These are phyloP conservation scores for Heliconius erato DNA, from an alignment of 2,888 invertebrate species.

Conservation along the genomic window DNA sequence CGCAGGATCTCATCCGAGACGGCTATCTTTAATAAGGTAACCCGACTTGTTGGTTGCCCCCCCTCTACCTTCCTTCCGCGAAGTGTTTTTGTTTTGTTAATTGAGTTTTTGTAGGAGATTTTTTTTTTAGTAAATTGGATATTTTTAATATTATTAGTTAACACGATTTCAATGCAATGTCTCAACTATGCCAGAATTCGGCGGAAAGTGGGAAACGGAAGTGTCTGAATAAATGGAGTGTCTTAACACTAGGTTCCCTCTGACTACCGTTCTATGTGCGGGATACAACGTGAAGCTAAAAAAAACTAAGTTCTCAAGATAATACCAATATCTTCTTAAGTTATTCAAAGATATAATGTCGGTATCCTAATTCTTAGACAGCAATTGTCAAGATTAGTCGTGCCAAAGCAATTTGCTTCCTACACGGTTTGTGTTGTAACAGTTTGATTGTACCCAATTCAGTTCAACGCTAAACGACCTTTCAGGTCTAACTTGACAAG, in stretches of 20 bases:
- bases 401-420: slow-evolving; percentile 23
- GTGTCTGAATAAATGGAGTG: neutral
- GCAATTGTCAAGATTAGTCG: slow-evolving; percentile 3
- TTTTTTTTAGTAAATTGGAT: neutral
- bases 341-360: neutral
- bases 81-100: slow-evolving; percentile 43
- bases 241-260: neutral
- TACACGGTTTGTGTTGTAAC: slow-evolving; percentile 31
- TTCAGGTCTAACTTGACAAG: slow-evolving; percentile 18
- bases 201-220: neutral
- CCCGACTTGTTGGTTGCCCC: slow-evolving; percentile 49
- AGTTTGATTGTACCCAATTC: slow-evolving; percentile 28
- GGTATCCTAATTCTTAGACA: neutral
- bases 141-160: neutral
- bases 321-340: neutral
- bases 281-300: too few species aligned
- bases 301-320: too few species aligned
- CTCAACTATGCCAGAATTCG: neutral
- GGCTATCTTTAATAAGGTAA: slow-evolving; percentile 56
- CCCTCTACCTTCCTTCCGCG: slow-evolving; percentile 35
- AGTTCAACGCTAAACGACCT: slow-evolving; percentile 11
- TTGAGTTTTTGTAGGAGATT: slow-evolving; percentile 19
- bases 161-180: too few species aligned
- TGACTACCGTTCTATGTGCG: neutral
- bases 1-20: slow-evolving; percentile 63